These are phyloP conservation scores for Capreolus pygargus DNA, from an alignment of 2,113 vertebrate species.

Conservation along the genomic window DNA sequence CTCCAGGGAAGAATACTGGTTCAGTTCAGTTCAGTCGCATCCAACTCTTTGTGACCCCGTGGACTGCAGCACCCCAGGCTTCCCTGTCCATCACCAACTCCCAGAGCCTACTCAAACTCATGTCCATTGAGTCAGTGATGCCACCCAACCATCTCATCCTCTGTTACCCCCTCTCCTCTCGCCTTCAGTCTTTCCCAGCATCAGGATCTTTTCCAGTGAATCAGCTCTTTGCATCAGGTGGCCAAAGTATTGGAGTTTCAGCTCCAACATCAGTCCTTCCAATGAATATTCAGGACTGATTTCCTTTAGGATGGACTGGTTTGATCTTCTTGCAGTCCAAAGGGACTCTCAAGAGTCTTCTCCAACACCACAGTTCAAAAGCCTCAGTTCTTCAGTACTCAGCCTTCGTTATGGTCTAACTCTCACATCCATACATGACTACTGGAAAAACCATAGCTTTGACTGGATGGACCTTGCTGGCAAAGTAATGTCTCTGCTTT, in stretches of 20 bases:
- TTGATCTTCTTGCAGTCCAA: neutral
- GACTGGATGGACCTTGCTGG: neutral
- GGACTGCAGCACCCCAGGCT: neutral
- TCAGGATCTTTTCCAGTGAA: neutral
- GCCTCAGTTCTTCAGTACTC: neutral
- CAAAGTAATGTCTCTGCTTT: neutral
- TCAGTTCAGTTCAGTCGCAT: neutral
- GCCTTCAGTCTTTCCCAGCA: neutral
- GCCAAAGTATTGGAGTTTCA: neutral
- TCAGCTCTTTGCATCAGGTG: neutral
- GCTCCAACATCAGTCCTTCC: neutral
- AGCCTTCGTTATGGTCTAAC: neutral
- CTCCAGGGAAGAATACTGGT: neutral
- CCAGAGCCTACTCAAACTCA: neutral
- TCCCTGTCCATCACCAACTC: neutral
- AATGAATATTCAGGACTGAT: neutral
- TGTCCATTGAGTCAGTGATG: neutral
- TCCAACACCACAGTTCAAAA: neutral
- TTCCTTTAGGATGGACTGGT: neutral
- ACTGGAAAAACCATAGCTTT: neutral
- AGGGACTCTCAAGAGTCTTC: neutral
- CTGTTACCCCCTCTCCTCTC: neutral
- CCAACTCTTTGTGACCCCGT: neutral
- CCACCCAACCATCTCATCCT: neutral
- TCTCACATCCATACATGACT: neutral